These are phyloP conservation scores for Damaliscus lunatus DNA, from an alignment of 2,113 vertebrate genomes.

Conservation along the genomic window DNA sequence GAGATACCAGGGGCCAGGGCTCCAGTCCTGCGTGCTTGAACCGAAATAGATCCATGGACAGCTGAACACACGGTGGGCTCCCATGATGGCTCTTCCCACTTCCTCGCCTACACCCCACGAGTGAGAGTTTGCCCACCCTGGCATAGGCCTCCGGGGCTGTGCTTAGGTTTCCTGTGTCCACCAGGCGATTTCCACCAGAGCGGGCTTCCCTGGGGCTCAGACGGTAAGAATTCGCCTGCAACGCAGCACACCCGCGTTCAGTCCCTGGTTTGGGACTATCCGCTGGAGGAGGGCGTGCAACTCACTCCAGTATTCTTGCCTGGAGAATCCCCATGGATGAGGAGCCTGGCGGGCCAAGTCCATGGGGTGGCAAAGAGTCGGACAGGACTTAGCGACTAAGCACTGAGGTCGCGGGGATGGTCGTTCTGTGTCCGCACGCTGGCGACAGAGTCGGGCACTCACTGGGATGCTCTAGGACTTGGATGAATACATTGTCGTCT, in stretches of 20 bases:
- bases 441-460: neutral
- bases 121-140: neutral
- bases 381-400: neutral
- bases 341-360: neutral
- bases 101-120: neutral
- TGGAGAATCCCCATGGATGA: neutral
- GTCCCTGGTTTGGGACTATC: neutral
- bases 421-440: accelerated
- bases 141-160: neutral
- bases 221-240: neutral
- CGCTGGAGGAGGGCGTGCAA: neutral
- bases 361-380: neutral
- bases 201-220: neutral
- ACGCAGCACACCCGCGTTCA: accelerated
- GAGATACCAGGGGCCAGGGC: neutral
- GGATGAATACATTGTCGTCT: neutral
- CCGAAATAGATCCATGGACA: neutral
- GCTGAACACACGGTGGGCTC: neutral
- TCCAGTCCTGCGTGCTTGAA: too few relatives aligned
- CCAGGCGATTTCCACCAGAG: neutral
- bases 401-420: accelerated
- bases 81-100: neutral
- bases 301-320: neutral
- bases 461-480: neutral
- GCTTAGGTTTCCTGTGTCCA: neutral